Evolutionary conservation across 2,888 invertebrate species (phyloP), one percentile per base, ranked within the genome.

Genomic region (Molorchus minor): DNA sequence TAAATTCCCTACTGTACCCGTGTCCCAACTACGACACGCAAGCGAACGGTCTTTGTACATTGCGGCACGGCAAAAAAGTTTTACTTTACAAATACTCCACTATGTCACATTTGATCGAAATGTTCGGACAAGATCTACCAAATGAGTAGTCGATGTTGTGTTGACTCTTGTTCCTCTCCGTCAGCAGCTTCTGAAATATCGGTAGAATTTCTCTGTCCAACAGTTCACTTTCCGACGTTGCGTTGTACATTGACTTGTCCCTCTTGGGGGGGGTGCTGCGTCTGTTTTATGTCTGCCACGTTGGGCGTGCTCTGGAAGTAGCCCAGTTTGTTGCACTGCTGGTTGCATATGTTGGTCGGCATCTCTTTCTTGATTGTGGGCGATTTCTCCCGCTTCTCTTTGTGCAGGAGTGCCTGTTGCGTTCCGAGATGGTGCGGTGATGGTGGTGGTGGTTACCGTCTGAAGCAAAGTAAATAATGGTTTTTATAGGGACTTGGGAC

Each of bases 31-130:
- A n/a, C n/a, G n/a, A n/a, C n/a, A n/a, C n/a, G n/a, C n/a, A n/a
- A n/a, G n/a, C n/a, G n/a, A n/a, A n/a, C n/a, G n/a, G n/a, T n/a
- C n/a, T n/a, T 21, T 25, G 25, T 43, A 43, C 52, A 41, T 17
- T 41, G 52, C 35, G 40, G 19, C 7, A 7, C 40, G 7, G 7
- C 16, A 13, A 47, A 20, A 56, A 19, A 51, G n/a, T n/a, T n/a
- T 3, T 13, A 46, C 5, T 33, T 85, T 90, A 94, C 81, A 95
- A 88, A 82, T 96, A 95, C 78, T 95, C 95, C 72, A 95, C 95
- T 75, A 96, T 95, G 84, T 95, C 95, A 85, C 95, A 95, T 83
- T 95, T 95, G 73, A 96, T 94, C 62, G 94, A 94, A 83, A 94
- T 94, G 84, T 94, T 94, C 20, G 95, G 95, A 80, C 95, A 95